Evolutionary conservation across 2,888 invertebrate genomes (phyloP).

Genomic region (Stenichneumon culpator): DNA sequence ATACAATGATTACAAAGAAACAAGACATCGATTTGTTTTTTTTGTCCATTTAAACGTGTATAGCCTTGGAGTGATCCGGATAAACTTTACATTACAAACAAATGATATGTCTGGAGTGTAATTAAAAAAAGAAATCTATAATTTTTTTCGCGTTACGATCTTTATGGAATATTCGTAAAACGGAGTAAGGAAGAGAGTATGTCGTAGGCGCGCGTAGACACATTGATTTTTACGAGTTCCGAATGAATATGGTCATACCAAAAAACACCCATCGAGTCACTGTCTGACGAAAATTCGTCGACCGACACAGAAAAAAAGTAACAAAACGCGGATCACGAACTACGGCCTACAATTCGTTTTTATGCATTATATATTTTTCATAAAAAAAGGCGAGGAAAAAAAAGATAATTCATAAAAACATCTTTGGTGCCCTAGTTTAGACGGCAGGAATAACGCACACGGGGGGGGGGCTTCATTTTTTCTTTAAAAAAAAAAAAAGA

Average conservation of each 20-base stretch:
- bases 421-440: constrained; percentile 82
- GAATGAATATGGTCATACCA: background rate
- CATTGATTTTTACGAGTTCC: background rate
- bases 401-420: constrained; percentile 76
- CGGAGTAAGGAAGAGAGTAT: constrained; percentile 1
- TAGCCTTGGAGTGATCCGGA: constrained; percentile 22
- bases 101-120: constrained; percentile 28
- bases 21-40: constrained; percentile 50
- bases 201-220: background rate
- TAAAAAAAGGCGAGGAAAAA: constrained; percentile 69
- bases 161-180: constrained; percentile 8
- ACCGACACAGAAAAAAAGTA: constrained; percentile 58
- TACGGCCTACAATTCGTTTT: constrained; percentile 57
- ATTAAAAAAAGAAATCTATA: background rate
- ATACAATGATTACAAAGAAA: constrained; percentile 73
- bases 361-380: constrained; percentile 49
- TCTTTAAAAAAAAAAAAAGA: constrained; percentile 58
- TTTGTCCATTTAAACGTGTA: constrained; percentile 26
- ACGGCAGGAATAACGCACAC: constrained; percentile 71
- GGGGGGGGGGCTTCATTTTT: constrained; percentile 42
- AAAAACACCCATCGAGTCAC: background rate
- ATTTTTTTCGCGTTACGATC: constrained; percentile 7
- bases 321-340: constrained; percentile 55
- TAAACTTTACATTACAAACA: constrained; percentile 21
- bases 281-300: constrained; percentile 32